Conservation (phyloP, 2,113 vertebrate genomes). For the Takifugu bimaculatus region DNA sequence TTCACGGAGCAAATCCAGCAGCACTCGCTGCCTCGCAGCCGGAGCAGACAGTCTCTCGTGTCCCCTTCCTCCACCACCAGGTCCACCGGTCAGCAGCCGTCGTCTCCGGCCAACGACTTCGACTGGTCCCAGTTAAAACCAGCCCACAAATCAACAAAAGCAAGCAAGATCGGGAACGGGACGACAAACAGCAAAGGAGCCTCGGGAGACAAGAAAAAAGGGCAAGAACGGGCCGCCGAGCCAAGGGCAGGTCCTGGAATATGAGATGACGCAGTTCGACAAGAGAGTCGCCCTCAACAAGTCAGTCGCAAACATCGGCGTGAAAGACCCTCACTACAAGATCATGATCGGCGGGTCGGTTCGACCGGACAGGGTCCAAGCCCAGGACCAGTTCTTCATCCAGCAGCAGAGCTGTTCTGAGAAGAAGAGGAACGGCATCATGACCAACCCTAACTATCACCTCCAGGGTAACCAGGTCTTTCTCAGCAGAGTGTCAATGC, state of each 20-base stretch:
- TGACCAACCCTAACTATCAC: conserved; percentile 98
- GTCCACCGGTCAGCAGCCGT: conserved; percentile 83
- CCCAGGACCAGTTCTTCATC: conserved; percentile 86
- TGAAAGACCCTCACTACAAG: conserved; percentile 85
- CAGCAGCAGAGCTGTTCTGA: conserved; percentile 89
- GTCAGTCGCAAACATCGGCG: conserved; percentile 72
- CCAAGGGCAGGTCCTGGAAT: conserved; percentile 89
- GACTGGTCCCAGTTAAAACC: conserved; percentile 94
- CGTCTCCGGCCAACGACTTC: conserved; percentile 87
- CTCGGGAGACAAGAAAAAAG: conserved; percentile 83
- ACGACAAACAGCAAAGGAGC: conserved; percentile 78
- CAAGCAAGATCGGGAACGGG: conserved; percentile 79
- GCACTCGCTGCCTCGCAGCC: conserved; percentile 91
- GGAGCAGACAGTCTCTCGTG: conserved; percentile 93
- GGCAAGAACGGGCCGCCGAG: conserved; percentile 78
- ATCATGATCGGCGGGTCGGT: conserved; percentile 77
- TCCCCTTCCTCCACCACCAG: conserved; percentile 92
- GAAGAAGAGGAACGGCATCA: conserved; percentile 94
- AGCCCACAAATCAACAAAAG: conserved; percentile 85
- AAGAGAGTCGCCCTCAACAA: conserved; percentile 82
- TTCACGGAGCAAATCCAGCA: conserved; percentile 97
- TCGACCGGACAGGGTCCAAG: conserved; percentile 79
- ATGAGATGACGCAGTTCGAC: conserved; percentile 97
- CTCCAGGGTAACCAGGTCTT: conserved; percentile 96
- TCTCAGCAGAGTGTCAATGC: conserved; percentile 88